A percentile compares a stretch with the other conserved stretches of the same genome.
Evolutionary conservation across 2,888 invertebrate species (phyloP).

Genomic region (Mycalesis mineus): DNA sequence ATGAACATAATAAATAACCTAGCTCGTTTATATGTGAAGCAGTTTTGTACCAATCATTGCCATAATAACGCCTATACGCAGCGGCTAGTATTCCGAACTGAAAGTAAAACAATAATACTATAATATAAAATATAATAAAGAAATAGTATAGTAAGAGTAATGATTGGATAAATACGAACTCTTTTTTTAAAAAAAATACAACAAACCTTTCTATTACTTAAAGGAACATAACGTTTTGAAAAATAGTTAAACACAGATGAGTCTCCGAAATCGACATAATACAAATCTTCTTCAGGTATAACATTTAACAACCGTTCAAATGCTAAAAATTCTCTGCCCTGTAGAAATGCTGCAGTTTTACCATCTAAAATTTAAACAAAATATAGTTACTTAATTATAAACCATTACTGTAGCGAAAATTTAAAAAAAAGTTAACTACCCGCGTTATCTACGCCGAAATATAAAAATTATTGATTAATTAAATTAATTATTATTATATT

Average conservation of each 20-base stretch:
- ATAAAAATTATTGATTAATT: no score
- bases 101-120: not conserved
- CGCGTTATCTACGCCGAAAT: no score
- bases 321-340: slow-evolving; percentile 61
- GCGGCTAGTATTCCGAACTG: slow-evolving; percentile 61
- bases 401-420: no score
- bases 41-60: slow-evolving; percentile 53
- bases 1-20: slow-evolving; percentile 65
- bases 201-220: slow-evolving; percentile 58
- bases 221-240: slow-evolving; percentile 41
- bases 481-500: no score
- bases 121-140: no score
- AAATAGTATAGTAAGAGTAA: no score
- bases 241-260: slow-evolving; percentile 59
- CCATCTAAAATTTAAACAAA: slow-evolving; percentile 65
- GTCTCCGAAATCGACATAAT: slow-evolving; percentile 66
- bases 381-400: no score
- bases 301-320: slow-evolving; percentile 56
- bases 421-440: no score
- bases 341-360: slow-evolving; percentile 63
- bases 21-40: slow-evolving; percentile 56
- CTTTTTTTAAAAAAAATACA: no score
- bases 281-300: slow-evolving; percentile 69
- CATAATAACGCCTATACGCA: slow-evolving; percentile 61
- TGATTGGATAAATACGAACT: no score